Conservation (phyloP, 92 coral and sea anemone species). For the Micromussa lordhowensis region DNA sequence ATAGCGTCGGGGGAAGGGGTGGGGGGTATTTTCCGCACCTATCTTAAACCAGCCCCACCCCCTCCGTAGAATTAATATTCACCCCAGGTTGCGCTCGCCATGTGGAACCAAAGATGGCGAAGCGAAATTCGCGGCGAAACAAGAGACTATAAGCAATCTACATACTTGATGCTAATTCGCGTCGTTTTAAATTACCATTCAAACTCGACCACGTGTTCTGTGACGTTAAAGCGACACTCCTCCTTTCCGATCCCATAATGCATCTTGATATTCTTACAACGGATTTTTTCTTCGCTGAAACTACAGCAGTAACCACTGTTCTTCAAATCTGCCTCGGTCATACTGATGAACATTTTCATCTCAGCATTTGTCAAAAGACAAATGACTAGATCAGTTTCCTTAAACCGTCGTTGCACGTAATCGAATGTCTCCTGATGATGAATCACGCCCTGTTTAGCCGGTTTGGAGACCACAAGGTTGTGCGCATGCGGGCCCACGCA, state of each 20-base stretch:
- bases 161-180: neutral
- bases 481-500: constrained; percentile 88
- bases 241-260: constrained; percentile 82
- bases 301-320: constrained; percentile 78
- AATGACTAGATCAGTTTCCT: constrained; percentile 71
- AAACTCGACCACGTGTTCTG: constrained; percentile 86
- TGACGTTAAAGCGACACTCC: constrained; percentile 78
- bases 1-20: too few species aligned
- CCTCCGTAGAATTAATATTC: too few species aligned
- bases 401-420: constrained; percentile 73
- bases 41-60: too few species aligned
- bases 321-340: constrained; percentile 76
- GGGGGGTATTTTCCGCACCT: too few species aligned
- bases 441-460: constrained; percentile 57
- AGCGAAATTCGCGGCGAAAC: too few species aligned
- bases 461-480: constrained; percentile 66
- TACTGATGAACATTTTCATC: constrained; percentile 72
- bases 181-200: constrained; percentile 60
- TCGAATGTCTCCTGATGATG: constrained; percentile 79
- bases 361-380: constrained; percentile 63
- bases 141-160: neutral
- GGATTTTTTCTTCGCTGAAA: constrained; percentile 73
- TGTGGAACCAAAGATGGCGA: too few species aligned
- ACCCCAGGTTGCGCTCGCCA: neutral
- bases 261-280: constrained; percentile 76